phyloP scores from a whole-genome alignment of 2,797 vertebrate species.

The Ataeniobius toweri region DNA sequence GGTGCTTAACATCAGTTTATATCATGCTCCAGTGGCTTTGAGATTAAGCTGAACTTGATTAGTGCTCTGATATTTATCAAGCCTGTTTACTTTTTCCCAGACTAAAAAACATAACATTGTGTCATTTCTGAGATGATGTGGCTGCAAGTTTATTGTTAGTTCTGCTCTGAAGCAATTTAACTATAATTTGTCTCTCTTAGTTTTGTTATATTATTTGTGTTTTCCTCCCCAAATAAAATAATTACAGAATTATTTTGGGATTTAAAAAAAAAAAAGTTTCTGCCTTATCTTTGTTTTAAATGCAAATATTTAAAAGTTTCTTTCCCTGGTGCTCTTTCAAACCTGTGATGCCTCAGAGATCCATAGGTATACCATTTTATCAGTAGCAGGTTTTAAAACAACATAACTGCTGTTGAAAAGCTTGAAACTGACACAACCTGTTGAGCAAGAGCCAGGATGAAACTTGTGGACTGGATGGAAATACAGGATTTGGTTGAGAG shows the following conservation, averaged over 20 bases:
- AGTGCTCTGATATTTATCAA: conserved; percentile 47
- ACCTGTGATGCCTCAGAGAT: conserved; percentile 26
- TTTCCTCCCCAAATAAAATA: conserved; percentile 15
- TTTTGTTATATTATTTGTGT: conserved; percentile 39
- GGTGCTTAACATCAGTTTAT: conserved; percentile 58
- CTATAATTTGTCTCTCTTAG: conserved; percentile 15
- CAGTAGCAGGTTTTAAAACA: conserved; percentile 39
- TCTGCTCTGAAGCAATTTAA: conserved; percentile 9
- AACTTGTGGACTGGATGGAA: conserved; percentile 29
- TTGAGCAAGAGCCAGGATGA: conserved; percentile 53
- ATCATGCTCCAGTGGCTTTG: conserved; percentile 48
- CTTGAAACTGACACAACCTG: conserved; percentile 64
- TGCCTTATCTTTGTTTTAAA: conserved; percentile 44
- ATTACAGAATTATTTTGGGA: conserved; percentile 8
- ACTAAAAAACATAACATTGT: conserved; percentile 22
- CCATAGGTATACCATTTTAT: conserved; percentile 35
- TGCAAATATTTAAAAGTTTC: conserved; percentile 28
- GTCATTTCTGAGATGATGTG: conserved; percentile 15
- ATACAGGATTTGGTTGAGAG: conserved; percentile 45
- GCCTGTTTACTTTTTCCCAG: conserved; percentile 26
- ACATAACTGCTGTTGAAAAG: conserved; percentile 31
- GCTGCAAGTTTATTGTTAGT: conserved; percentile 17
- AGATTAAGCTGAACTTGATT: conserved; percentile 61
- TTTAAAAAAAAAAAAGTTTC: conserved; percentile 11
- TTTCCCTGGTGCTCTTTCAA: conserved; percentile 7